Evolutionary conservation across 2,888 invertebrate genomes (phyloP).

Genomic region (Drosophila picticornis): DNA sequence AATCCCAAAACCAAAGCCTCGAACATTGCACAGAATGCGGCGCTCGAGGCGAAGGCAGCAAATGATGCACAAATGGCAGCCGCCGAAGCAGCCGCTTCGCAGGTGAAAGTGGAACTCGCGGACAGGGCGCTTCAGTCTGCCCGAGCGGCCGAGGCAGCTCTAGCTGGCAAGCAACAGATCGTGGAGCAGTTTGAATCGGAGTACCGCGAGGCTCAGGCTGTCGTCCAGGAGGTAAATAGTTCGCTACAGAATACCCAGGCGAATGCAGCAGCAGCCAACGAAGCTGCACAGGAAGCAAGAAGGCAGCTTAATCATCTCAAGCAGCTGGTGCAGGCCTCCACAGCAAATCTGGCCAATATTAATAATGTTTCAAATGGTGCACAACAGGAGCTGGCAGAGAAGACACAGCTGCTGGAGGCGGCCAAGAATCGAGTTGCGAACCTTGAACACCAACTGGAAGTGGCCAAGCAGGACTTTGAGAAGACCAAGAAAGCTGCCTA

Average conservation of each 20-base stretch:
- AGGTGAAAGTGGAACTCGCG: slow-evolving; percentile 90
- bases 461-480: slow-evolving; percentile 88
- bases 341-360: slow-evolving; percentile 87
- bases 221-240: slow-evolving; percentile 87
- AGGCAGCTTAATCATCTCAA: slow-evolving; percentile 86
- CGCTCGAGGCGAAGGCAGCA: slow-evolving; percentile 90
- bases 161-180: slow-evolving; percentile 89
- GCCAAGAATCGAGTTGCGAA: slow-evolving; percentile 89
- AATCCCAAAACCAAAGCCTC: slow-evolving; percentile 86
- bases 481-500: slow-evolving; percentile 90
- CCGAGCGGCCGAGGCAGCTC: slow-evolving; percentile 89
- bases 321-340: slow-evolving; percentile 85
- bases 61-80: slow-evolving; percentile 91
- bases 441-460: slow-evolving; percentile 87
- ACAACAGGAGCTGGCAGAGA: slow-evolving; percentile 88
- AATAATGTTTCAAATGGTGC: slow-evolving; percentile 88
- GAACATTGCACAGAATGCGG: slow-evolving; percentile 90
- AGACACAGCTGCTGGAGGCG: slow-evolving; percentile 89
- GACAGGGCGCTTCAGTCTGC: slow-evolving; percentile 90
- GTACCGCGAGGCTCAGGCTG: slow-evolving; percentile 89
- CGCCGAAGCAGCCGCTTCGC: slow-evolving; percentile 90
- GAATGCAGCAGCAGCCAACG: slow-evolving; percentile 88
- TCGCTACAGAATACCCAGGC: slow-evolving; percentile 88
- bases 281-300: slow-evolving; percentile 88
- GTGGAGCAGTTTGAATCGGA: slow-evolving; percentile 89